Evolutionary conservation across 2,797 vertebrate species (phyloP), one percentile per base, ranked within the genome.

Genomic region (Dendrocincla tyrannina): DNA sequence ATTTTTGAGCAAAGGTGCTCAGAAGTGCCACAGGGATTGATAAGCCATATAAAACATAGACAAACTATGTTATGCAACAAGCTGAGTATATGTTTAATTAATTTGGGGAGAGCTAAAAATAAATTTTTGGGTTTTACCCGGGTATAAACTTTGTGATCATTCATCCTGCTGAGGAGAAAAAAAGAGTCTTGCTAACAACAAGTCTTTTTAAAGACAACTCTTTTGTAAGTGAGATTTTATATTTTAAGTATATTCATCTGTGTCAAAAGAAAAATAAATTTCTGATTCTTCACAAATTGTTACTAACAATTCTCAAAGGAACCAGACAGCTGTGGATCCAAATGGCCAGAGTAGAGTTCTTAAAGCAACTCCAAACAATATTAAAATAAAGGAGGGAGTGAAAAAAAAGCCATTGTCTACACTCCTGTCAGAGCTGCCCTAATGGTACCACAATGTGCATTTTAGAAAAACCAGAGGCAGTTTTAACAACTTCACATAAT

Each of bases 401-500:
- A 10, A 2, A 55, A 52, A 73, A 67, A 60, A 33, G 37, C 30
- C 23, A 44, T 62, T 52, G 59, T 62, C 73, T 85, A 73, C 30
- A 53, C 13, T 86, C 33, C 35, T 68, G 17, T 89, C 77, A 82
- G 82, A 80, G 17, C 90, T 96, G 67, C 91, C 52, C 56, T 58
- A 77, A 76, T 69, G 50, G 42, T 44, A 81, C 70, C 42, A 47
- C 23, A 76, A 80, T 77, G 27, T 79, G 49, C 63, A 92, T 96
- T 96, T 94, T 78, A 93, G 75, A 72, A 76, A 94, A 94, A 95
- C 55, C 60, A 95, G 70, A 91, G 89, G 47, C 17, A 41, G 72
- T 87, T 96, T 97, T 97, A 96, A 96, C 72, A 95, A 84, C 97
- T 97, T 97, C 77, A 96, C 97, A 96, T 97, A 95, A 97, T 95